Base-by-base conservation (phyloP, 2,888 invertebrate genomes). In the Eucera pruinosa region DNA sequence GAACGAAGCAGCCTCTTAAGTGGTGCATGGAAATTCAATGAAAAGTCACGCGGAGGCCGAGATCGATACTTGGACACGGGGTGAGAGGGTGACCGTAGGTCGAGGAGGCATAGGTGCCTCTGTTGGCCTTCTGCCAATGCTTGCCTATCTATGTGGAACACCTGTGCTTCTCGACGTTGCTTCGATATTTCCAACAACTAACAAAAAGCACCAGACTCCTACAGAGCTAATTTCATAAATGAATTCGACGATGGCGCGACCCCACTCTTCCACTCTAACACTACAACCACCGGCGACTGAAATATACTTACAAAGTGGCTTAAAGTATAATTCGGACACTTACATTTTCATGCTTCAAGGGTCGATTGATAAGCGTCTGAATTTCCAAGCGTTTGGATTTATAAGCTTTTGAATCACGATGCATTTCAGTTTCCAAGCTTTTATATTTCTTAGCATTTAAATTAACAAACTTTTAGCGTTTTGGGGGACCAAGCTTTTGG, bases 111-210 rank as follows among this genome's bases (percentile, higher is more conserved):
- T 88, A 86, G 89, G 88, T 88, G 87, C 88, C 87, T 90, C 89
- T 88, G 90, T 90, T 91, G 90, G 90, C 89, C 86, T 86, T 87
- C 87, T 89, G 90, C 90, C 90, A 91, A 90, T 90, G 88, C 85
- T 86, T 82, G 87, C 62, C 89, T 90, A 91, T 91, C 90, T 90
- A 90, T 90, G 88, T 90, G 89, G 89, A 90, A 90, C 90, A 90
- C 90, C 90, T 90, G 90, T 88, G 89, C 88, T 87, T 87, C 72
- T 82, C 85, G 77, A 81, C 81, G 84, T 82, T 85, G 73, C 69
- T 50, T 64, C 73, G 76, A 78, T 81, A 77, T 75, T 79, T 71
- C 72, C 64, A 84, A 66, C 80, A 74, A 69, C 68, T 60, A 66
- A 77, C 69, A 73, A 80, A 80, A 83, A 79, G 39, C 58, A 23